Evolutionary conservation across 1,140 invertebrate genomes (phyloP), one percentile per base, ranked within the genome.

Genomic region (Drosophila repleta): DNA sequence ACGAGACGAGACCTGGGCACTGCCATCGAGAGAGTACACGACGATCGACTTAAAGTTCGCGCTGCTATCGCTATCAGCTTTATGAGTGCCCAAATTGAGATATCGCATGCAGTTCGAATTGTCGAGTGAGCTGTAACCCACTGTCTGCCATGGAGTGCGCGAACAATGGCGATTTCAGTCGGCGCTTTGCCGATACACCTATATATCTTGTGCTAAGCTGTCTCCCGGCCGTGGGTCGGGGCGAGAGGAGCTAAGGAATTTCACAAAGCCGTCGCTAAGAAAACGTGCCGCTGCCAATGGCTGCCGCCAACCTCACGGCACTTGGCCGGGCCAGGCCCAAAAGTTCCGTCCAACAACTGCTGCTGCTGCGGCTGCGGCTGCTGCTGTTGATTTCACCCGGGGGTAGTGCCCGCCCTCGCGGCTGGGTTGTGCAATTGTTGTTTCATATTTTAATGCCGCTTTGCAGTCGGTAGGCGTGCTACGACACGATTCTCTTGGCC

Each of bases 391-490:
- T 84, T 83, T 85, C 80, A 84, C 81, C 80, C 64, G 67, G 66
- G 83, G 80, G 74, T 68, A 60, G 35, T 49, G 43, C 18, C 8
- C 52, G 15, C 10, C 66, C 8, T 17, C 26, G 26, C 35, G 53
- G 20, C 52, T 20, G 51, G 3, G 1, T 35, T 13, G 4, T 3
- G 76, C 84, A 84, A 88, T 89, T 89, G 84, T 88, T 83, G 79
- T 83, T 88, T 89, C 79, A 88, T 89, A 89, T 89, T 88, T 89
- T 87, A 88, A 83, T 87, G 83, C 79, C 72, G 83, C 76, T 88
- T 83, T 29, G 29, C 83, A 87, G 83, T 79, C 73, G 83, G 84
- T 83, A 62, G 83, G 83, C 83, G 83, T 83, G 79, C 66, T 75
- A 62, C 84, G 79, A 89, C 83, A 88, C 83, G 83, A 88, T 89